Percentiles rank a stretch among this genome's conserved stretches.
Conservation (phyloP, 1,140 invertebrate species). For the Tigriopus japonicus region DNA sequence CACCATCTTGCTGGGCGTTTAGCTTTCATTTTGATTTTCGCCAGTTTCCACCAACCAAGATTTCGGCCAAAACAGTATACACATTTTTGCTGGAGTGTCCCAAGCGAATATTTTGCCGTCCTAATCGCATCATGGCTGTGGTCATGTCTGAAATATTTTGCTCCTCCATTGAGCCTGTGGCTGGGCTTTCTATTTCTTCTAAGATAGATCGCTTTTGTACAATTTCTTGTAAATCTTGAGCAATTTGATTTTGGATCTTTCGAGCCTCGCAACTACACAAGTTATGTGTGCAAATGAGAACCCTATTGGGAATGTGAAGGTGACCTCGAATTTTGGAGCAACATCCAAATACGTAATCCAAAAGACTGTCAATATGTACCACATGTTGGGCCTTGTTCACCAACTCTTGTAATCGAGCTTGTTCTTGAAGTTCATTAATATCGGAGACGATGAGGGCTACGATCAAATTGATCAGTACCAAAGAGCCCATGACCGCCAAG, state of each 20-base stretch:
- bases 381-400: slow-evolving; percentile 10
- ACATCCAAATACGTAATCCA: not conserved
- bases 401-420: not conserved
- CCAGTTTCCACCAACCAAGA: too few species aligned
- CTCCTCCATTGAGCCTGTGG: too few species aligned
- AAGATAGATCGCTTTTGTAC: not conserved
- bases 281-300: not conserved
- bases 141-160: too few species aligned
- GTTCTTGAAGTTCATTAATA: not conserved
- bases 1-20: too few species aligned
- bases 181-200: too few species aligned
- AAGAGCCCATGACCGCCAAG: slow-evolving; percentile 1
- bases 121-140: too few species aligned
- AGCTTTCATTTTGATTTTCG: too few species aligned
- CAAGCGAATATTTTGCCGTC: too few species aligned
- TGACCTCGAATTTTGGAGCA: not conserved
- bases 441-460: slow-evolving; percentile 11
- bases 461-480: slow-evolving; percentile 12
- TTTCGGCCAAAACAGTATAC: too few species aligned
- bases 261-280: not conserved
- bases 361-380: not conserved
- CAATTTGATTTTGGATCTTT: not conserved
- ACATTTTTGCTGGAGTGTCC: too few species aligned
- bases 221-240: not conserved
- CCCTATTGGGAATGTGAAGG: not conserved